Evolutionary conservation across 1,140 invertebrate species (phyloP).

Genomic region (Brachystomella parvula): DNA sequence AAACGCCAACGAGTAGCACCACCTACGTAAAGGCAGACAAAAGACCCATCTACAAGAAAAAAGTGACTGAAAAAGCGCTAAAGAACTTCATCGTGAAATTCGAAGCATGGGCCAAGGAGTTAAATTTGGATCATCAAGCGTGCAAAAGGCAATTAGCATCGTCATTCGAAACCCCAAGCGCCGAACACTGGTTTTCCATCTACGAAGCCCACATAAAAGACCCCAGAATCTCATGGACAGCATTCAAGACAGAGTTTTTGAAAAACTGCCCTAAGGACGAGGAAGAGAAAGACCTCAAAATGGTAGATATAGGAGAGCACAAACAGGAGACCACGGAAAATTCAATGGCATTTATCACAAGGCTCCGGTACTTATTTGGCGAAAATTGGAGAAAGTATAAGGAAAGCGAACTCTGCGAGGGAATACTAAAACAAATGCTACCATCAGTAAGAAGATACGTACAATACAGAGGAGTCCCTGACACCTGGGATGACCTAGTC

Average conservation of each 20-base stretch:
- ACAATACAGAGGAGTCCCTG: not conserved
- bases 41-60: not conserved
- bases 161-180: not conserved
- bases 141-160: not conserved
- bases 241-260: not conserved
- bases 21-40: not conserved
- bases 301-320: not conserved
- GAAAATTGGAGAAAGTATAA: not conserved
- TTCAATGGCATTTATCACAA: not conserved
- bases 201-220: not conserved
- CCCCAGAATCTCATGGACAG: not conserved
- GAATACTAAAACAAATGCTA: not conserved
- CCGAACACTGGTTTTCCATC: not conserved
- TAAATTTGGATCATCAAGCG: not conserved
- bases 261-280: slow-evolving; percentile 1
- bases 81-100: not conserved
- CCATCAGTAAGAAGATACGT: not conserved
- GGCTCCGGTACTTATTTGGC: not conserved
- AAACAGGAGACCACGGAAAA: not conserved
- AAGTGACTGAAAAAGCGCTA: not conserved
- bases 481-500: not conserved
- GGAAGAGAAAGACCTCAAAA: not conserved
- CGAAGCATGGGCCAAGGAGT: not conserved
- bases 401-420: not conserved
- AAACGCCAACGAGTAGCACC: not conserved